phyloP scores from a whole-genome alignment of 2,797 vertebrate genomes.

The Lithobates pipiens region DNA sequence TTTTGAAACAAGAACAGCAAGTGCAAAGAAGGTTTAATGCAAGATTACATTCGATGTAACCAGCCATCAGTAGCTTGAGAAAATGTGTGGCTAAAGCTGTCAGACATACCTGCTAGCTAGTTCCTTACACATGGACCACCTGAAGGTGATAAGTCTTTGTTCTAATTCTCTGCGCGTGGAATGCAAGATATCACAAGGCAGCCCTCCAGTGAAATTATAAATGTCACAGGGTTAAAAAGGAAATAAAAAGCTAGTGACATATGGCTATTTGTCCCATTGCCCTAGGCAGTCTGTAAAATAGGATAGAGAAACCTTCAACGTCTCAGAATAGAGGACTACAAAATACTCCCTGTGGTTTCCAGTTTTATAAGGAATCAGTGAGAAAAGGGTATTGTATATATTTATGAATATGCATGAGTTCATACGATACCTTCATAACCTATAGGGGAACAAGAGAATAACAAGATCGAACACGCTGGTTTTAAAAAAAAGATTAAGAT shows the following conservation, averaged over 20 bases:
- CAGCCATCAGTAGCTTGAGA: slow-evolving; percentile 17
- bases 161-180: neutral
- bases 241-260: slow-evolving; percentile 26
- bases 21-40: slow-evolving; percentile 2
- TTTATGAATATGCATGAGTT: neutral
- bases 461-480: neutral
- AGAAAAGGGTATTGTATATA: neutral
- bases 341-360: neutral
- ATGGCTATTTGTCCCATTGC: slow-evolving; percentile 41
- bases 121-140: slow-evolving; percentile 32
- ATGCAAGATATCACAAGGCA: slow-evolving; percentile 47
- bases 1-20: slow-evolving; percentile 21
- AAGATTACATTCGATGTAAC: slow-evolving; percentile 7
- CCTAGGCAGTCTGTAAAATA: slow-evolving; percentile 25
- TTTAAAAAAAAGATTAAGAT: neutral
- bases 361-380: neutral
- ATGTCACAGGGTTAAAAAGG: slow-evolving; percentile 32
- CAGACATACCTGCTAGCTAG: slow-evolving; percentile 22
- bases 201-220: slow-evolving; percentile 20
- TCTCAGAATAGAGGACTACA: neutral
- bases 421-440: neutral
- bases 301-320: slow-evolving; percentile 5
- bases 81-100: slow-evolving; percentile 17
- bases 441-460: neutral
- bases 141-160: slow-evolving; percentile 22